Evolutionary conservation across 2,888 invertebrate species (phyloP).

Genomic region (Clanis bilineata): DNA sequence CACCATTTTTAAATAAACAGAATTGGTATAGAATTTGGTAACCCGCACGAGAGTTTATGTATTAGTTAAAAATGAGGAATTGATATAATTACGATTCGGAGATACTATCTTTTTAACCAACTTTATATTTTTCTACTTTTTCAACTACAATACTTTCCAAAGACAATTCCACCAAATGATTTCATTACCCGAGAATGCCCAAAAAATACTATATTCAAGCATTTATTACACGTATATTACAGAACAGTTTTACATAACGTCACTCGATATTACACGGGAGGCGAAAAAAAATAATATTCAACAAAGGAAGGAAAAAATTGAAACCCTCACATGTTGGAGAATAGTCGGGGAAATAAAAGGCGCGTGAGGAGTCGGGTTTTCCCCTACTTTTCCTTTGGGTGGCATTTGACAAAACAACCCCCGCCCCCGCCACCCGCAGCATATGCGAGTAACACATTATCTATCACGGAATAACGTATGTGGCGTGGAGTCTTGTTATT

Average conservation of each 20-base stretch:
- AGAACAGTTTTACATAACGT: conserved; percentile 34
- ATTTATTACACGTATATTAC: conserved; percentile 29
- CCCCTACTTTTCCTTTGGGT: conserved; percentile 49
- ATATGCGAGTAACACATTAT: conserved; percentile 77
- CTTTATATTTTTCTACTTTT: neutral
- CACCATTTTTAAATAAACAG: too few relatives aligned
- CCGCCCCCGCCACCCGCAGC: conserved; percentile 38
- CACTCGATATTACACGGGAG: conserved; percentile 31
- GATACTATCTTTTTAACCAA: too few relatives aligned
- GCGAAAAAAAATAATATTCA: conserved; percentile 24
- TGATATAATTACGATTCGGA: too few relatives aligned
- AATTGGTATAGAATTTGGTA: too few relatives aligned
- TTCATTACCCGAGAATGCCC: neutral
- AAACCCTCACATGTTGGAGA: conserved; percentile 26
- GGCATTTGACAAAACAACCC: conserved; percentile 76
- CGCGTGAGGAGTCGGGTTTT: conserved; percentile 43
- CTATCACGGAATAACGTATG: conserved; percentile 62
- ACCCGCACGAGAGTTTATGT: too few relatives aligned
- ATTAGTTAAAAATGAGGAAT: too few relatives aligned
- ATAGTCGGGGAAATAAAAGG: conserved; percentile 37
- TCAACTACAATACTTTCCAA: neutral
- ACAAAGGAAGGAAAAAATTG: conserved; percentile 33
- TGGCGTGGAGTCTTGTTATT: conserved; percentile 44
- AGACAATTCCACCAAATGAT: neutral
- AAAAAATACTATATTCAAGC: neutral